A percentile compares a stretch with the other conserved stretches of the same genome.
phyloP scores from a whole-genome alignment of 2,113 vertebrate species.

The Ameiurus melas region DNA sequence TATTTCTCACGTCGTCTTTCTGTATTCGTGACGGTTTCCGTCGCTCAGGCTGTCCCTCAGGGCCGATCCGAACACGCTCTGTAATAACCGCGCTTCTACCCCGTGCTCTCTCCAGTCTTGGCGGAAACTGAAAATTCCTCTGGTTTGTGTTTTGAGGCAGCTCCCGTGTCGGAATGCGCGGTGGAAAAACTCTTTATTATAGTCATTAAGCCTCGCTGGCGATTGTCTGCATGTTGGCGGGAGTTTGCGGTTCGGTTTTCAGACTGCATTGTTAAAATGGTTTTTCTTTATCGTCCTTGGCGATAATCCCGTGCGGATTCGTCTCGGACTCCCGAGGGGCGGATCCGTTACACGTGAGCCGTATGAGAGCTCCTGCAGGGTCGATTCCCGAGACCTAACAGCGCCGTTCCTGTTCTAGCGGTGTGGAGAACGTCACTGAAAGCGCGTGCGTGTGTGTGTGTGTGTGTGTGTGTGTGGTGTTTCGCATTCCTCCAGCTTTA shows the following conservation, averaged over 20 bases:
- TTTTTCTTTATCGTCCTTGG: slow-evolving; percentile 27
- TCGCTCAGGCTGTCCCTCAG: neutral
- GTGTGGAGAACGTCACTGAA: neutral
- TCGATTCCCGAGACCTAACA: neutral
- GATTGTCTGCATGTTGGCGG: slow-evolving; percentile 12
- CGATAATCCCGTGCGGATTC: slow-evolving; percentile 1
- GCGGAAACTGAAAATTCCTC: neutral
- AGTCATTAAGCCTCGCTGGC: neutral
- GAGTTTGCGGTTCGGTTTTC: neutral
- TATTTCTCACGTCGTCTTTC: neutral
- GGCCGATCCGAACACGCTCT: neutral
- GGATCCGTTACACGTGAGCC: neutral
- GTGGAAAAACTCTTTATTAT: neutral
- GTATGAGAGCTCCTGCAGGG: neutral
- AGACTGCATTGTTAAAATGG: slow-evolving; percentile 7
- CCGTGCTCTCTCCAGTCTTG: neutral
- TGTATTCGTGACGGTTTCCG: neutral
- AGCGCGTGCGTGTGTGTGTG: neutral
- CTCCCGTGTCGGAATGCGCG: neutral
- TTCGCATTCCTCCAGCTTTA: neutral
- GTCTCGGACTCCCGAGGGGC: neutral
- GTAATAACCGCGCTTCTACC: neutral
- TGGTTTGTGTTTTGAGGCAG: neutral
- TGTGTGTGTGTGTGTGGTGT: neutral
- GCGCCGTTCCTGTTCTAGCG: too few species aligned